Conservation (phyloP, 2,113 vertebrate species). For the Brachyhypopomus gauderio region DNA sequence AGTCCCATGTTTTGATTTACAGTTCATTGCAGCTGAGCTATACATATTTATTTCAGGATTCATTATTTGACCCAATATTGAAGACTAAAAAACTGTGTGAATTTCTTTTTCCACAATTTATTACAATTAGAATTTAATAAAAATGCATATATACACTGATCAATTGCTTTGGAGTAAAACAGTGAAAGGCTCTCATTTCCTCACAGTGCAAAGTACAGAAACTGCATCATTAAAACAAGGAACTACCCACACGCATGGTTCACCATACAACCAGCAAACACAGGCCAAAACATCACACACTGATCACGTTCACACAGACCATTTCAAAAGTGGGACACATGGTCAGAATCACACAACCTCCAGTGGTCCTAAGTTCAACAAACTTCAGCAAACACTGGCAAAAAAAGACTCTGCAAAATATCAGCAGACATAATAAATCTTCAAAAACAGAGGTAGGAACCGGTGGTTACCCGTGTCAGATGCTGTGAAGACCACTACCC, state of each 20-base stretch:
- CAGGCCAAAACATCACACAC: constrained; percentile 3
- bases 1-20: constrained; percentile 14
- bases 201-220: constrained; percentile 69
- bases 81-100: constrained; percentile 74
- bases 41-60: background rate
- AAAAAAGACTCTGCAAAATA: constrained; percentile 27
- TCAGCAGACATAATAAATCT: constrained; percentile 24
- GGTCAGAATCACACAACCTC: constrained; percentile 8
- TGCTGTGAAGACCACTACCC: constrained; percentile 52
- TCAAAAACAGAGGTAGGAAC: constrained; percentile 54
- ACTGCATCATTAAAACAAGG: constrained; percentile 50
- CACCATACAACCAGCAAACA: constrained; percentile 6
- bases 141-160: constrained; percentile 72
- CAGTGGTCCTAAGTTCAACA: constrained; percentile 25
- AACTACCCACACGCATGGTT: constrained; percentile 29
- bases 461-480: constrained; percentile 52
- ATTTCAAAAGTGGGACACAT: background rate
- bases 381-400: constrained; percentile 17
- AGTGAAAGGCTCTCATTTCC: constrained; percentile 61
- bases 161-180: constrained; percentile 72
- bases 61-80: constrained; percentile 24
- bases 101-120: constrained; percentile 69
- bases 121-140: constrained; percentile 66
- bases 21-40: constrained; percentile 32
- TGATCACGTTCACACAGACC: constrained; percentile 12